Base-by-base conservation (phyloP, 1,140 invertebrate species). In the Drosophila teissieri region DNA sequence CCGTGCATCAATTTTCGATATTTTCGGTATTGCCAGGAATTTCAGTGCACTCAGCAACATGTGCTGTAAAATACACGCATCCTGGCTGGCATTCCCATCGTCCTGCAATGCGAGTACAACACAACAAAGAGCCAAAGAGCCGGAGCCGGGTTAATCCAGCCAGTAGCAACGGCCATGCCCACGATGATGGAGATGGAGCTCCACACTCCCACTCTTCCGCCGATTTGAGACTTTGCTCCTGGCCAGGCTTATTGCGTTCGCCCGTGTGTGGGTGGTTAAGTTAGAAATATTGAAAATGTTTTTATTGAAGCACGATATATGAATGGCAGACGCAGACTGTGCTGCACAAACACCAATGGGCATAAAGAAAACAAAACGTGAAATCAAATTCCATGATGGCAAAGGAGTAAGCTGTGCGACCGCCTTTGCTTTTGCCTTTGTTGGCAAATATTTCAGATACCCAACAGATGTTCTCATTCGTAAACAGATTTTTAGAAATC, bases 231-330 rank as follows among this genome's bases (percentile, higher is more conserved):
- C 2, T 34, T 37, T 48, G 17, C 19, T 37, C 14, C 39, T 53
- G 61, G 14, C 62, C 68, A 19, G 65, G 64, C 68, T 70, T 70
- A 70, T 36, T 42, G 34, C 17, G 24, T 22, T 24, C 44, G 15
- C 22, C 19, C 22, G 31, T 19, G 19, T 48, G 51, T 48, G 40
- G 14, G 37, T n/a, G 42, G 46, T 22, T 74, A 60, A 57, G 80
- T 83, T 83, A 73, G 73, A 88, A 88, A 89, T 88, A 88, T 88
- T 88, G 83, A 89, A 89, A 64, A 40, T 78, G 78, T 79, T 88
- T 73, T 82, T 88, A 73, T 82, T 88, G 78, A 64, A 70, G 63
- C 49, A 77, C 75, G 75, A 77, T 89, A 80, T 80, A 83, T 88
- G 76, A 73, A 77, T 70, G 31, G 56, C 63, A 73, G 62, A 58